phyloP scores from a whole-genome alignment of 2,113 vertebrate genomes.

The Hyla sarda region DNA sequence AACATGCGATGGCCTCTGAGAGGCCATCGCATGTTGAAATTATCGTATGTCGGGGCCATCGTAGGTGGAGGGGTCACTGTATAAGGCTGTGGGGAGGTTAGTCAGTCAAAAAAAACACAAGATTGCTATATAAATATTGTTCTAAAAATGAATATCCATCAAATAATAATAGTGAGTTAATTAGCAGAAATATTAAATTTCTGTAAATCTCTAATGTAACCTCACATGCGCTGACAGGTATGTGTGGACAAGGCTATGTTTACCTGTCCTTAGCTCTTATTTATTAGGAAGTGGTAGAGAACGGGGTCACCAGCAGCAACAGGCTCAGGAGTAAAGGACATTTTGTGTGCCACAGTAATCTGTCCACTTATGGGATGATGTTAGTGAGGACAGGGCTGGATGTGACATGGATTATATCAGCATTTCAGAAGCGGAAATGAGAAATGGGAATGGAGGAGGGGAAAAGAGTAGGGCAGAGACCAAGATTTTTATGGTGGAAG shows the following conservation, averaged over 20 bases:
- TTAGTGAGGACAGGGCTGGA: no score
- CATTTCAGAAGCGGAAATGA: no score
- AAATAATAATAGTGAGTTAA: background rate
- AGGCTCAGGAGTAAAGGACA: no score
- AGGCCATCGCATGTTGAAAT: no score
- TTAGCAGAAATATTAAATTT: background rate
- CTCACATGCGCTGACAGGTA: background rate
- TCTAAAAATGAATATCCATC: background rate
- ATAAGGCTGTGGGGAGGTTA: slow-evolving; percentile 12
- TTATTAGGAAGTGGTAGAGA: background rate
- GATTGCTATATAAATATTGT: background rate
- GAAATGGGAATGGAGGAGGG: background rate
- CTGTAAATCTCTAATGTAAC: background rate
- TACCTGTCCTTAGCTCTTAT: no score
- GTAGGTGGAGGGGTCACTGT: no score
- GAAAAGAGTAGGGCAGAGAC: background rate
- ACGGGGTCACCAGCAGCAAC: background rate
- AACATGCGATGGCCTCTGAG: no score
- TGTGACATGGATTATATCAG: no score
- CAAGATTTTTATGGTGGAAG: background rate
- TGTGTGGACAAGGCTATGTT: background rate
- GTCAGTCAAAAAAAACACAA: background rate
- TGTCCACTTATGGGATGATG: no score
- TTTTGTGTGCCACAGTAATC: no score
- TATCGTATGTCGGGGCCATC: no score